phyloP scores from a whole-genome alignment of 2,113 vertebrate genomes.

The Microcebus ravelobensis region DNA sequence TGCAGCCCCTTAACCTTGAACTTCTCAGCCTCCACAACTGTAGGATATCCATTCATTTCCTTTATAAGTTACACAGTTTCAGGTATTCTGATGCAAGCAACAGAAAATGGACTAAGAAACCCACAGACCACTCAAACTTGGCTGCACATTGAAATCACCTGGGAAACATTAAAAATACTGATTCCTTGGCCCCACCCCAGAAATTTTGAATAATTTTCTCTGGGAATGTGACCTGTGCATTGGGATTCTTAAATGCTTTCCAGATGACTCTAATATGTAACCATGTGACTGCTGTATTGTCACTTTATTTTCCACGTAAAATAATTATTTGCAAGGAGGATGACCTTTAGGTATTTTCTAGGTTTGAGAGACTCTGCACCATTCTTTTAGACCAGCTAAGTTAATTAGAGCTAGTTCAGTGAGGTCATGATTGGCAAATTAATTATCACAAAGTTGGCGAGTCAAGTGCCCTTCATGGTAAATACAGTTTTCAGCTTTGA shows the following conservation, averaged over 20 bases:
- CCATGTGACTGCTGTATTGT: background rate
- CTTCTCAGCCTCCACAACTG: background rate
- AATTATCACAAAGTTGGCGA: slow-evolving; percentile 40
- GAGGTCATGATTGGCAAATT: slow-evolving; percentile 52
- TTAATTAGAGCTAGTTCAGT: slow-evolving; percentile 41
- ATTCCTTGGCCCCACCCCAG: background rate
- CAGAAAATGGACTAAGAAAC: background rate
- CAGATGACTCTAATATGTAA: background rate
- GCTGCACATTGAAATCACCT: background rate
- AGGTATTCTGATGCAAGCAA: background rate
- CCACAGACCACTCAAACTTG: background rate
- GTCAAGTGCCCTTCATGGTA: slow-evolving; percentile 33
- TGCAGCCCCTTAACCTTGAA: background rate
- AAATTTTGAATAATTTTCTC: background rate
- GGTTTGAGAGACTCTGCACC: background rate
- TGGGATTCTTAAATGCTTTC: background rate
- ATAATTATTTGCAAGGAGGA: background rate
- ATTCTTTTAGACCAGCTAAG: background rate
- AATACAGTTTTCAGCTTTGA: slow-evolving; percentile 11
- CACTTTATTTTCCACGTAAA: background rate
- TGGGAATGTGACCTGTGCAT: background rate
- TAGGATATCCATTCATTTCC: background rate
- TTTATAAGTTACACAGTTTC: background rate
- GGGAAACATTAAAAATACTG: background rate
- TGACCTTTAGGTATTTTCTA: background rate